phyloP scores from a whole-genome alignment of 2,113 vertebrate genomes.

The Cyanoramphus novaezelandiae region DNA sequence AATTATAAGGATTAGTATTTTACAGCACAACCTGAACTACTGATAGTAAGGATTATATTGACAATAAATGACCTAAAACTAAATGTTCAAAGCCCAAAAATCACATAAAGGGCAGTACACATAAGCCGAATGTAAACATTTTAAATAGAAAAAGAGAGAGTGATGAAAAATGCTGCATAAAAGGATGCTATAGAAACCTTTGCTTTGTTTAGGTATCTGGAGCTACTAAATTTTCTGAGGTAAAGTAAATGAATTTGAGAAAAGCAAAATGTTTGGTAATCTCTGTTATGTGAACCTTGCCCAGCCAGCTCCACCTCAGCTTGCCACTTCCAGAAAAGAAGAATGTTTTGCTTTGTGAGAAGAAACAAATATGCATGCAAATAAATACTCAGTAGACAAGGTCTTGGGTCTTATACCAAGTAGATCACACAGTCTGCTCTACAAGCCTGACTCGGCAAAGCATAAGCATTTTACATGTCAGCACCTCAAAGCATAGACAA shows the following conservation, averaged over 20 bases:
- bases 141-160: not conserved
- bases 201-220: not conserved
- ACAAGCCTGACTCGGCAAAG: not conserved
- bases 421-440: not conserved
- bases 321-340: not conserved
- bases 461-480: not conserved
- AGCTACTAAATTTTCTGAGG: not conserved
- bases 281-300: not conserved
- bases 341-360: not conserved
- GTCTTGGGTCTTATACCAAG: not conserved
- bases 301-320: not conserved
- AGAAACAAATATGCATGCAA: not conserved
- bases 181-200: not conserved
- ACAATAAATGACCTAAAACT: not conserved
- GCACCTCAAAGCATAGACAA: not conserved
- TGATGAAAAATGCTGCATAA: not conserved
- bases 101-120: not conserved
- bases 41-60: not conserved
- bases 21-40: not conserved
- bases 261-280: not conserved
- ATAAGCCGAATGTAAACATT: not conserved
- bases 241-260: not conserved
- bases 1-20: not conserved
- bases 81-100: not conserved
- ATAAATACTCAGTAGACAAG: not conserved